phyloP scores from a whole-genome alignment of 2,797 vertebrate species.

The Mormyrops attenuatus region DNA sequence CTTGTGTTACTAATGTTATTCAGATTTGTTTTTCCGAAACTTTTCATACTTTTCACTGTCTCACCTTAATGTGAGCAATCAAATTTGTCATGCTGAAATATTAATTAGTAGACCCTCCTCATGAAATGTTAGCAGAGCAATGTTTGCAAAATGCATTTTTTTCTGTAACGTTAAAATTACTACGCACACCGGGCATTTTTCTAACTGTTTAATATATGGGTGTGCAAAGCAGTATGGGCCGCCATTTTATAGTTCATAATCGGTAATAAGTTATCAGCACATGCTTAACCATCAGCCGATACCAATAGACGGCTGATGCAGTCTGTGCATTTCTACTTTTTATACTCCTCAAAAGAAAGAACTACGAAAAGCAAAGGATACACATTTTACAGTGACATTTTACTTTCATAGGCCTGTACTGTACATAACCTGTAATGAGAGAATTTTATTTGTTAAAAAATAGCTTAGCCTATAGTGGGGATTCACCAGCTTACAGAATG shows the following conservation, averaged over 20 bases:
- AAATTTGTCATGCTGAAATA: neutral
- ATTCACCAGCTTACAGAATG: neutral
- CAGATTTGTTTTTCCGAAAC: neutral
- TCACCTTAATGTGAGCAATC: neutral
- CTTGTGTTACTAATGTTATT: neutral
- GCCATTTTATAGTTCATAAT: neutral
- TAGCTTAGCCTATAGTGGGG: neutral
- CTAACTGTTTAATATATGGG: neutral
- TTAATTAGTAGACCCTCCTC: neutral
- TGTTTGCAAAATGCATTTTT: neutral
- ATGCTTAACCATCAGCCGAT: neutral
- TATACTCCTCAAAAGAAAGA: neutral
- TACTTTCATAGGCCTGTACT: neutral
- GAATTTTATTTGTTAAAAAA: neutral
- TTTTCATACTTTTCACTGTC: neutral
- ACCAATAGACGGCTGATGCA: neutral
- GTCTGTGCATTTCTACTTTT: neutral
- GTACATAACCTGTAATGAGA: neutral
- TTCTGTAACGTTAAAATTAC: neutral
- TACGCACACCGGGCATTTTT: neutral
- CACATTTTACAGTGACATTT: neutral
- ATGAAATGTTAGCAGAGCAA: neutral
- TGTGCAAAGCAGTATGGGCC: neutral
- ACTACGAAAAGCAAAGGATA: neutral
- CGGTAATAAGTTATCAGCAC: neutral